Evolutionary conservation across 2,113 vertebrate genomes (phyloP), one percentile per base, ranked within the genome.

Genomic region (Rhinoptilus africanus): DNA sequence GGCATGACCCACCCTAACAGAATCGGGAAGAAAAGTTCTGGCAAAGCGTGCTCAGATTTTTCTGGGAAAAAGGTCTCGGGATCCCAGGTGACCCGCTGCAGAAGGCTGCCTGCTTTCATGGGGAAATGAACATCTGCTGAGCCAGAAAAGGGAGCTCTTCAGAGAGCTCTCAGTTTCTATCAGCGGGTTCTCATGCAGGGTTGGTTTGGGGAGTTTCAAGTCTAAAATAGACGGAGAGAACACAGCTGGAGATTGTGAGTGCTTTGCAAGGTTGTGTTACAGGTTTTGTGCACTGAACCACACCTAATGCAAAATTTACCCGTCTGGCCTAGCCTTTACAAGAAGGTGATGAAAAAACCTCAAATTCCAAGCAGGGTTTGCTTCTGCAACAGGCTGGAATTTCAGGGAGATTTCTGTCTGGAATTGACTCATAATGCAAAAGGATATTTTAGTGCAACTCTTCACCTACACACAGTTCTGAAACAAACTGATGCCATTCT

Each of bases 241-340:
- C 43, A 20, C 50, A 78, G 77, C 71, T 82, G 93, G 85, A 95
- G 78, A 77, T 35, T 39, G 89, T 27, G 64, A 53, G 10, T 59
- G 71, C 81, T 92, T 24, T 37, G 81, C 48, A 76, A 95, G 73
- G 75, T 22, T 69, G 77, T 24, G 41, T 63, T 95, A 91, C 90
- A 92, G 74, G 94, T 94, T 93, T 83, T 88, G 96, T 43, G 92
- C 74, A 5, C 73, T 26, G 76, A 91, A 92, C 96, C 94, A 95
- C 91, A 28, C 87, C 87, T 93, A 71, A 82, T 64, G 92, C 60
- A 96, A 94, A 95, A 88, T 18, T 12, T 15, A 82, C 77, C 74
- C 87, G 75, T 27, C 74, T 93, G 77, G 75, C 68, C 50, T 64
- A 67, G 83, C 73, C 71, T 89, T 39, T 20, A 34, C 0, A 0